Base-by-base conservation (phyloP, 2,113 vertebrate species). In the Leucosticte australis region DNA sequence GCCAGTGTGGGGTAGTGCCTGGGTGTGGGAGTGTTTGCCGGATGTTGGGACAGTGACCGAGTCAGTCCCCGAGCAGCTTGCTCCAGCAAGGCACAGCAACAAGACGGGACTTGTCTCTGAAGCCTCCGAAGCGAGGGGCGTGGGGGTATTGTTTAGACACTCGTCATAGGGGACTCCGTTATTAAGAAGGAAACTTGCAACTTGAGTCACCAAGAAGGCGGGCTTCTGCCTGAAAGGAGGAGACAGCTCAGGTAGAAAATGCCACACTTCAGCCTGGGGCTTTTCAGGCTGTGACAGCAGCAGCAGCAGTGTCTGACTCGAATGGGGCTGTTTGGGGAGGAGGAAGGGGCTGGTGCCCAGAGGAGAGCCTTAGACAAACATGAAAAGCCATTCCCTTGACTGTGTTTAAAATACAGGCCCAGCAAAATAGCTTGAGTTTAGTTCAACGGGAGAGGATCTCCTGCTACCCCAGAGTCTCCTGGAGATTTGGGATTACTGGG, bases 141-240 rank as follows among this genome's bases (percentile, higher is more conserved):
- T 24, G 57, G 87, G 80, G 80, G 30, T 75, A 49, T 13, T 83
- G 50, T 75, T 95, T 42, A 94, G 93, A 87, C 83, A 59, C 13
- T 84, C 6, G 0, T 95, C 89, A 74, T 8, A 27, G 83, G 81
- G 52, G 78, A 83, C 88, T 89, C 83, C 7, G 1, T 77, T 84
- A 78, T 69, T 88, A 92, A 63, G 85, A 67, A 53, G 69, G 49
- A 73, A 77, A 76, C 62, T 53, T 56, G 53, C 10, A 27, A 33
- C 56, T 65, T 94, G 92, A 95, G 70, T 97, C 97, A 96, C 11
- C 0, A 2, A 70, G 80, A 53, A 3, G 83, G 71, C 8, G 1
- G 85, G 79, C 56, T 96, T 78, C 80, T 6, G 39, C 56, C 86
- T 73, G 63, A 42, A 82, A 92, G 65, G 63, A 95, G 67, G 62